Evolutionary conservation across 2,113 vertebrate species (phyloP).

Genomic region (Nesoenas mayeri): DNA sequence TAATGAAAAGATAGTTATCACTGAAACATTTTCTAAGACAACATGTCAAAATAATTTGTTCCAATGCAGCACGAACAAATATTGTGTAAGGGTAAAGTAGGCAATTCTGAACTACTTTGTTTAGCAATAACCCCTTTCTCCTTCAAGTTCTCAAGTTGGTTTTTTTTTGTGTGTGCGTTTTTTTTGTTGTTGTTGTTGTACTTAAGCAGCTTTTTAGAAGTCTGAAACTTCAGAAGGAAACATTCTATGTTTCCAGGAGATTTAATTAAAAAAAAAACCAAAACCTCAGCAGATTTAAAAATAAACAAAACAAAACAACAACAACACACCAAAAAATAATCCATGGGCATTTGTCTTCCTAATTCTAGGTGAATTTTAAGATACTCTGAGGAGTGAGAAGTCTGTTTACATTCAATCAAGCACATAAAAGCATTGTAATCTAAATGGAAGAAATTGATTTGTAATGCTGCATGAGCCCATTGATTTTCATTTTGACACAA

Average conservation of each 20-base stretch:
- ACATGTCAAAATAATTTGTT: background rate
- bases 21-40: background rate
- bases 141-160: background rate
- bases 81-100: background rate
- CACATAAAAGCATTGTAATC: background rate
- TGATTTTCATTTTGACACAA: background rate
- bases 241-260: fast-evolving
- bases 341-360: background rate
- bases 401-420: background rate
- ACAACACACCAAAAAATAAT: background rate
- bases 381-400: background rate
- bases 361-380: background rate
- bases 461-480: background rate
- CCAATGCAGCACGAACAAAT: background rate
- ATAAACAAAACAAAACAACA: background rate
- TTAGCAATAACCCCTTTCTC: background rate
- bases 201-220: background rate
- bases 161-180: too few species aligned
- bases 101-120: background rate
- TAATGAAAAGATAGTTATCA: background rate
- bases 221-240: background rate
- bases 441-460: slow-evolving; percentile 9
- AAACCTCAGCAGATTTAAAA: fast-evolving
- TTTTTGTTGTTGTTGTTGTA: background rate
- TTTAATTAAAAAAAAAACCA: background rate